Evolutionary conservation across 2,113 vertebrate species (phyloP).

Genomic region (Tauraco erythrolophus): DNA sequence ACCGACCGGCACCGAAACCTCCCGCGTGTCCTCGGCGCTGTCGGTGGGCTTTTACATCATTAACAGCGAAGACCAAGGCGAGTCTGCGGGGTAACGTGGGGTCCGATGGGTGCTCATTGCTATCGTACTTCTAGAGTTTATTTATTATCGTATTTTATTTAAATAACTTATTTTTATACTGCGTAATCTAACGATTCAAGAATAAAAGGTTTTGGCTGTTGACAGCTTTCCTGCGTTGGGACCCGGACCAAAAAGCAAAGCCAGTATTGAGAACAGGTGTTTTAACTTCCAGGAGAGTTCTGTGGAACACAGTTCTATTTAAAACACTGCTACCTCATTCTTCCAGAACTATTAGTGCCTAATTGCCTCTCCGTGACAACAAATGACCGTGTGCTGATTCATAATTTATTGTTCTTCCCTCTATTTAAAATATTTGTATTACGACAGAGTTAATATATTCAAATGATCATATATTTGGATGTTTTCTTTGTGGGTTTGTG

Average conservation of each 20-base stretch:
- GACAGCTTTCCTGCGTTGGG: not conserved
- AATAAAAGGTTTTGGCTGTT: not conserved
- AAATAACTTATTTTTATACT: conserved; percentile 71
- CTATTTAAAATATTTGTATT: conserved; percentile 75
- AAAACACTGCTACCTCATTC: conserved; percentile 72
- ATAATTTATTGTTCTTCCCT: conserved; percentile 75
- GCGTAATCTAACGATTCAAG: not conserved
- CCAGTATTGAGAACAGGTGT: not conserved
- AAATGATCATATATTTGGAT: not conserved
- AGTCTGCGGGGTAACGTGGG: not conserved
- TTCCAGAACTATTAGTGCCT: not conserved
- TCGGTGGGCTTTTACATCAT: not conserved
- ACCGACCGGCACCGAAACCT: too few relatives aligned
- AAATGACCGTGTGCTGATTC: not conserved
- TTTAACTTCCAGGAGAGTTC: not conserved
- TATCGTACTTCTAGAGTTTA: conserved; percentile 19
- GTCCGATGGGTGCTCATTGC: not conserved
- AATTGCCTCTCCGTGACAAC: not conserved
- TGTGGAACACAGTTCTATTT: not conserved
- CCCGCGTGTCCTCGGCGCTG: accelerated
- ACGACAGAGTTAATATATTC: conserved; percentile 72
- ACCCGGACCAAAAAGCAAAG: not conserved
- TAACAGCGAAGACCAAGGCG: not conserved
- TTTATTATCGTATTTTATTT: conserved; percentile 81
- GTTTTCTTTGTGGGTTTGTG: not conserved